Conservation (phyloP, 1,140 invertebrate species). For the Drosophila prosaltans region DNA sequence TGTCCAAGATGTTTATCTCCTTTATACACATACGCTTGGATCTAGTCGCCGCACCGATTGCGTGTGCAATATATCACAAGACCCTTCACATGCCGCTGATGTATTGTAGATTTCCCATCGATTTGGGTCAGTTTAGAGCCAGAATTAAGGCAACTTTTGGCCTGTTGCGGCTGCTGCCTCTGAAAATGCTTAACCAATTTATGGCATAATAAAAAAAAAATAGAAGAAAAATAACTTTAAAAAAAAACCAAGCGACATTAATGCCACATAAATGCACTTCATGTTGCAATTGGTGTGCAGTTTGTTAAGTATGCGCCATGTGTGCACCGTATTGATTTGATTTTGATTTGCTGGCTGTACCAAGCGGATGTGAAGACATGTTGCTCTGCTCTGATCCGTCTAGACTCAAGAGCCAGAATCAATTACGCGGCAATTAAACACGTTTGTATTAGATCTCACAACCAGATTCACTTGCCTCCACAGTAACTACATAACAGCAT, state of each 20-base stretch:
- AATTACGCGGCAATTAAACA: conserved; percentile 55
- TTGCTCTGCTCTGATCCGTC: conserved; percentile 36
- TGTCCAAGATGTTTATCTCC: conserved; percentile 61
- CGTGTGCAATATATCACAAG: conserved; percentile 62
- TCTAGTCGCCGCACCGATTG: conserved; percentile 27
- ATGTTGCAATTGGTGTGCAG: conserved; percentile 60
- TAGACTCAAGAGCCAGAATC: conserved; percentile 44
- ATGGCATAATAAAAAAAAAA: conserved; percentile 58
- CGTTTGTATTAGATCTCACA: conserved; percentile 28
- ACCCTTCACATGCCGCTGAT: conserved; percentile 56
- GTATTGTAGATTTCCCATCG: conserved; percentile 42
- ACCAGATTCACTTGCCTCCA: conserved; percentile 32
- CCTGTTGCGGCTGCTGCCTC: conserved; percentile 39
- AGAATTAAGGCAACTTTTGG: conserved; percentile 53
- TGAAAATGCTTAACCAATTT: conserved; percentile 57
- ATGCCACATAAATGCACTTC: conserved; percentile 69
- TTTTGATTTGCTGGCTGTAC: conserved; percentile 25
- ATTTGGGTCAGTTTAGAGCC: conserved; percentile 54
- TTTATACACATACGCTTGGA: not conserved
- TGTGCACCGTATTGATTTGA: conserved; percentile 52
- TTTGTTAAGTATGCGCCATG: conserved; percentile 68
- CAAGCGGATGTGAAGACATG: conserved; percentile 67
- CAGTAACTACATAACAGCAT: not conserved
- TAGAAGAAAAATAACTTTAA: not conserved
- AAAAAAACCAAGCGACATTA: conserved; percentile 52